phyloP scores from a whole-genome alignment of 1,140 invertebrate genomes.

The Nasonia longicornis region DNA sequence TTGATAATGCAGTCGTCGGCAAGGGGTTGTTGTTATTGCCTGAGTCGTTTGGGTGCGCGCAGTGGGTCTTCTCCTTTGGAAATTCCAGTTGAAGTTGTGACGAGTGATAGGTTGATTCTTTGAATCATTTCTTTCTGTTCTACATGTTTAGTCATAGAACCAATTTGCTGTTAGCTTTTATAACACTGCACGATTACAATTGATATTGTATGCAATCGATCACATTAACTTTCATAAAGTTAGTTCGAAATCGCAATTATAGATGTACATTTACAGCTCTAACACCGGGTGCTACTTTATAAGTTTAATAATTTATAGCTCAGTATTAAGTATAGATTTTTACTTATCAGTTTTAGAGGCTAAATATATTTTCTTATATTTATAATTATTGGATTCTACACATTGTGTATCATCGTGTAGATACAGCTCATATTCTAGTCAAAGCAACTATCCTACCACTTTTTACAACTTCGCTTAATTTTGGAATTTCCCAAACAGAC shows the following conservation, averaged over 20 bases:
- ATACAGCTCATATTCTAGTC: not conserved
- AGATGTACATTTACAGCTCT: not conserved
- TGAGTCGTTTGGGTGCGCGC: not conserved
- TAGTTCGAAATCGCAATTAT: not conserved
- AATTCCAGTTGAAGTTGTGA: slow-evolving; percentile 12
- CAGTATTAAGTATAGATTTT: not conserved
- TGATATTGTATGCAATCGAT: not conserved
- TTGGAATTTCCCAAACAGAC: not conserved
- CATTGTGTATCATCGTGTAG: not conserved
- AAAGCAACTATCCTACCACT: not conserved
- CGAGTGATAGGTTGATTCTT: not conserved
- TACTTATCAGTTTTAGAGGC: not conserved
- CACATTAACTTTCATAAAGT: not conserved
- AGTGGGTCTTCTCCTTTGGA: not conserved
- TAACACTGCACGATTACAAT: not conserved
- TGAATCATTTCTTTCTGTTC: not conserved
- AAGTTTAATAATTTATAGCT: too few relatives aligned
- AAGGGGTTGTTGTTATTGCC: slow-evolving; percentile 33
- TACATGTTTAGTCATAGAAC: not conserved
- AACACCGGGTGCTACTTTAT: not conserved
- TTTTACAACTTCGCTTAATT: not conserved
- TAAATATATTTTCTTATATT: not conserved
- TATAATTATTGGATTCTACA: too few relatives aligned
- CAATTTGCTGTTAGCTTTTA: not conserved
- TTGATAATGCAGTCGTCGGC: slow-evolving; percentile 30